A percentile compares a stretch with the other conserved stretches of the same genome.
phyloP scores from a whole-genome alignment of 2,113 vertebrate species.

The Tupaia chinensis region DNA sequence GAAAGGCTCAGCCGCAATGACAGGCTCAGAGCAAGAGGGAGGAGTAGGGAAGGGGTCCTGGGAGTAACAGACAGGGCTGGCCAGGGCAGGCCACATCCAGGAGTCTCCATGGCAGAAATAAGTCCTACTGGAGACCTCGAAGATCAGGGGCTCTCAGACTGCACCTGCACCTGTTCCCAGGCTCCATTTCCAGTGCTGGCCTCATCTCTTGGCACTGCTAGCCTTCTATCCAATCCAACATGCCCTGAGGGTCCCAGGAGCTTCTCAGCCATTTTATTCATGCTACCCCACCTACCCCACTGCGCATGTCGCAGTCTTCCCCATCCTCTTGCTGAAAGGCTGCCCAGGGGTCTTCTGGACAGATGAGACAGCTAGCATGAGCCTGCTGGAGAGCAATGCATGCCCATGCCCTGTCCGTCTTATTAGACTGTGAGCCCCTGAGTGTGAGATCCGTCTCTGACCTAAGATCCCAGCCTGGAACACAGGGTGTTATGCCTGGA shows the following conservation, averaged over 20 bases:
- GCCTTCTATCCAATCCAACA: background rate
- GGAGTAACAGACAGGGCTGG: slow-evolving; percentile 35
- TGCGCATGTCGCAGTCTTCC: background rate
- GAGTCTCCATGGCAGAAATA: background rate
- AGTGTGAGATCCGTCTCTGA: background rate
- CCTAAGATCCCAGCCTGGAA: background rate
- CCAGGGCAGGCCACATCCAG: accelerated
- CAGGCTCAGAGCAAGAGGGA: slow-evolving; percentile 38
- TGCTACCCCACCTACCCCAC: too few species aligned
- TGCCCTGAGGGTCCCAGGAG: too few species aligned
- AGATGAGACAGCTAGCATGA: background rate
- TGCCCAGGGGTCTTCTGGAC: background rate
- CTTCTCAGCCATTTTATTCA: background rate
- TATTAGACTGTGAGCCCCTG: background rate
- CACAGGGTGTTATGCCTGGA: background rate
- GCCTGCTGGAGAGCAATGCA: accelerated
- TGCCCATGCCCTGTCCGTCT: background rate
- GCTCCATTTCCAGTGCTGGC: background rate
- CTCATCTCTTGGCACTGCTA: background rate
- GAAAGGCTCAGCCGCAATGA: slow-evolving; percentile 31
- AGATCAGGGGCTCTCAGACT: background rate
- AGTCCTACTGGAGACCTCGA: background rate
- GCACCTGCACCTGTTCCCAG: background rate
- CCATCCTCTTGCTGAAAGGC: background rate
- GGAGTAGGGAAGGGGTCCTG: background rate